Evolutionary conservation across 2,113 vertebrate genomes (phyloP).

Genomic region (Tautogolabrus adspersus): DNA sequence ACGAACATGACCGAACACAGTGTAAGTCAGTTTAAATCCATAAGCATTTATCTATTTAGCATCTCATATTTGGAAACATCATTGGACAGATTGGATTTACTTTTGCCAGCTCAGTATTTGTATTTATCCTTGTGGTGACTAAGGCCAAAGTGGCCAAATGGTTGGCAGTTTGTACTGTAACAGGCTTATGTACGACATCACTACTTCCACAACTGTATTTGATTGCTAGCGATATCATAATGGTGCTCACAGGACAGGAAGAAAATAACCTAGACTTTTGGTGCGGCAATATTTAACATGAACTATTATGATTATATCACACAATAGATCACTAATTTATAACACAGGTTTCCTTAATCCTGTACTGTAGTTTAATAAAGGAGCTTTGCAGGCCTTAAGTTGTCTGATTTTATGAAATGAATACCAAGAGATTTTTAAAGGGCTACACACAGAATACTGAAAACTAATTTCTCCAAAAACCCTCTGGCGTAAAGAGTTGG

Average conservation of each 20-base stretch:
- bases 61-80: slow-evolving; percentile 8
- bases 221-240: slow-evolving; percentile 14
- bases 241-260: slow-evolving; percentile 37
- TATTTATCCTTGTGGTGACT: slow-evolving; percentile 12
- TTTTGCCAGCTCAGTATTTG: slow-evolving; percentile 43
- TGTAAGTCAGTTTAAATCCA: slow-evolving; percentile 5
- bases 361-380: slow-evolving; percentile 36
- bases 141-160: slow-evolving; percentile 22
- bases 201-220: slow-evolving; percentile 22
- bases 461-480: slow-evolving; percentile 30
- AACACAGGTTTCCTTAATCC: neutral
- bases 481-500: slow-evolving; percentile 42
- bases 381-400: neutral
- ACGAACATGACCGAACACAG: neutral
- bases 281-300: slow-evolving; percentile 2
- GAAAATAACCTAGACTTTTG: slow-evolving; percentile 1
- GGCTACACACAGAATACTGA: slow-evolving; percentile 18
- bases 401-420: slow-evolving; percentile 42
- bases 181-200: slow-evolving; percentile 38
- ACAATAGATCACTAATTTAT: slow-evolving; percentile 9
- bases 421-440: slow-evolving; percentile 21
- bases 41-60: neutral
- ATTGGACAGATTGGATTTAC: neutral
- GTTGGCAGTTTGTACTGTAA: slow-evolving; percentile 38
- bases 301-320: neutral